Evolutionary conservation across 2,113 vertebrate species (phyloP).

Genomic region (Trachemys scripta): DNA sequence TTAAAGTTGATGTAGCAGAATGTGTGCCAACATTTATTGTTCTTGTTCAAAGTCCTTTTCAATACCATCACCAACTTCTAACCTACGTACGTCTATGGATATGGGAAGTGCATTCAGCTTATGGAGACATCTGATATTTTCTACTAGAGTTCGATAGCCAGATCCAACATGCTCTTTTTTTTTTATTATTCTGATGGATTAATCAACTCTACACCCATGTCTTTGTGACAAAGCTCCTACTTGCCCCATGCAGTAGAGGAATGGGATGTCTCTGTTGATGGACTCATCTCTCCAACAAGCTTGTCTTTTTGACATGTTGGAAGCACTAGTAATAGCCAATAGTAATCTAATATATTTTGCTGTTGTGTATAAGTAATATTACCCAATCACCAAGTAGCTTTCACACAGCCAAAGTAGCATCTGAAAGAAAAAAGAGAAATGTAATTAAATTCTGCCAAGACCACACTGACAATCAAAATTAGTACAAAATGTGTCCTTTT

Average conservation of each 20-base stretch:
- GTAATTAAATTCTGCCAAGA: background rate
- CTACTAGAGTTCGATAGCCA: background rate
- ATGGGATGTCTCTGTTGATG: background rate
- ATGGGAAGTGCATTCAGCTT: background rate
- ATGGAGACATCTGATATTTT: background rate
- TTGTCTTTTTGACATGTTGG: background rate
- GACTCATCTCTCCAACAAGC: background rate
- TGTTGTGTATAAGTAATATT: background rate
- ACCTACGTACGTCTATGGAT: background rate
- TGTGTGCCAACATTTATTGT: background rate
- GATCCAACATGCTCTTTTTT: background rate
- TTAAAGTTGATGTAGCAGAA: background rate
- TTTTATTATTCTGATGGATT: background rate
- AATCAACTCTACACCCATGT: background rate
- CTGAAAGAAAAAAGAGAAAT: background rate
- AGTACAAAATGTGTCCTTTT: too few relatives aligned
- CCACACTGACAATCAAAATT: background rate
- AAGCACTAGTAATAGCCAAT: background rate
- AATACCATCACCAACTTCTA: background rate
- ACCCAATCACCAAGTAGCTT: background rate
- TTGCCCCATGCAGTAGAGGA: background rate
- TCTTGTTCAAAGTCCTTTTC: background rate
- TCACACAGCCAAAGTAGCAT: background rate
- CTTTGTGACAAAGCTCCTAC: background rate
- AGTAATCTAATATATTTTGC: background rate